A percentile compares a stretch with the other conserved stretches of the same genome.
phyloP scores from a whole-genome alignment of 2,888 invertebrate genomes.

The Drosophila paranaensis region DNA sequence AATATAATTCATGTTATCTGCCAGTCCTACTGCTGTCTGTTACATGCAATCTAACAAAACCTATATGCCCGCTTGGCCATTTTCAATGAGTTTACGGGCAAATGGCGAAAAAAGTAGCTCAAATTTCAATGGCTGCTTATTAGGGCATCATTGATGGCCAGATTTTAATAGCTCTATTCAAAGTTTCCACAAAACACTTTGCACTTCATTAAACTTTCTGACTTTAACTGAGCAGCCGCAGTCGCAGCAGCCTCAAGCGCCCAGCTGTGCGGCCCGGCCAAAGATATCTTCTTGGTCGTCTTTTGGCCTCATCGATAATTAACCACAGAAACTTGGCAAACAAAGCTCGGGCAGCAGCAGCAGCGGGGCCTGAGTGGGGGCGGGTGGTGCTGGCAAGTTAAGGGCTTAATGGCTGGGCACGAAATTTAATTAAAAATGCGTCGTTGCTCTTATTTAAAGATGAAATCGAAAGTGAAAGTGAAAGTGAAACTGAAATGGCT shows the following conservation, averaged over 20 bases:
- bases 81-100: not conserved
- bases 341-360: slow-evolving; percentile 40
- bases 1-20: too few relatives aligned
- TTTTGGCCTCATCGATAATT: slow-evolving; percentile 70
- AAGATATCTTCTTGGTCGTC: slow-evolving; percentile 37
- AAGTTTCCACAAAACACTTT: slow-evolving; percentile 67
- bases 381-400: not conserved
- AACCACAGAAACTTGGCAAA: slow-evolving; percentile 73
- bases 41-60: not conserved
- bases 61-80: not conserved
- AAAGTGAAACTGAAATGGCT: slow-evolving; percentile 30
- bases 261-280: slow-evolving; percentile 25
- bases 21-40: not conserved
- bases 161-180: slow-evolving; percentile 61
- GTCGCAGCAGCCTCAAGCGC: slow-evolving; percentile 1
- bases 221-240: slow-evolving; percentile 48
- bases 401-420: slow-evolving; percentile 53
- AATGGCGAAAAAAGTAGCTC: not conserved
- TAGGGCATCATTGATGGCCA: slow-evolving; percentile 68
- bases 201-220: slow-evolving; percentile 79
- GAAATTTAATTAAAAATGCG: slow-evolving; percentile 75
- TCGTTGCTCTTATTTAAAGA: slow-evolving; percentile 46
- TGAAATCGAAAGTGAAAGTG: slow-evolving; percentile 48
- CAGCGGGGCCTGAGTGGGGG: not conserved
- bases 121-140: slow-evolving; percentile 55